Evolutionary conservation across 1,140 invertebrate genomes (phyloP).

Genomic region (Lethocerus indicus): DNA sequence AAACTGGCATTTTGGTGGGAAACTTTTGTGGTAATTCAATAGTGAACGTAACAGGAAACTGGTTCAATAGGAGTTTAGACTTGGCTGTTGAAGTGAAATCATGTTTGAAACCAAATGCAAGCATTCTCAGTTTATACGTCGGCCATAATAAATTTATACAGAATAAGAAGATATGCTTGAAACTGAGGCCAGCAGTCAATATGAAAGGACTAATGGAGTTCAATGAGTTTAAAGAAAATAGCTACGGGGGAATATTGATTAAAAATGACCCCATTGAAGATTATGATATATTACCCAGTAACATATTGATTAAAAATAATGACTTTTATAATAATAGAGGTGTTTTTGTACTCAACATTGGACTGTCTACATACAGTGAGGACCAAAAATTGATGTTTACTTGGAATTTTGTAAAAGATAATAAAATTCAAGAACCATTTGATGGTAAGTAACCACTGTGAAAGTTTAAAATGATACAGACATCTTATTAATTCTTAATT

Average conservation of each 20-base stretch:
- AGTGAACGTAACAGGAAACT: slow-evolving; percentile 73
- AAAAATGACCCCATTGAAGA: slow-evolving; percentile 65
- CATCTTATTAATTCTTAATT: background rate
- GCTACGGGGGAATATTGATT: slow-evolving; percentile 69
- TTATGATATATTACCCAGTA: slow-evolving; percentile 43
- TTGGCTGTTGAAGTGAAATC: slow-evolving; percentile 60
- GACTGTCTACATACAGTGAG: slow-evolving; percentile 69
- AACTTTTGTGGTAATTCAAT: slow-evolving; percentile 47
- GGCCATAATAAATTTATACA: slow-evolving; percentile 69
- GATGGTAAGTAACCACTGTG: slow-evolving; percentile 25
- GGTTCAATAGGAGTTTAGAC: slow-evolving; percentile 55
- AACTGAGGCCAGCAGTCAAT: slow-evolving; percentile 72
- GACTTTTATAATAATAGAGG: slow-evolving; percentile 77
- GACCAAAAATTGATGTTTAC: slow-evolving; percentile 69
- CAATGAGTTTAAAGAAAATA: slow-evolving; percentile 71
- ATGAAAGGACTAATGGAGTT: slow-evolving; percentile 61
- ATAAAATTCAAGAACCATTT: slow-evolving; percentile 77
- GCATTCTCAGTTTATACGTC: slow-evolving; percentile 45
- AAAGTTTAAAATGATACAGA: background rate
- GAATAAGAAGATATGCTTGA: slow-evolving; percentile 57
- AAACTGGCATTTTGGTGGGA: slow-evolving; percentile 64
- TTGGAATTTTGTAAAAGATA: slow-evolving; percentile 73
- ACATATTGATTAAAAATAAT: slow-evolving; percentile 70
- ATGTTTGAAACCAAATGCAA: slow-evolving; percentile 40
- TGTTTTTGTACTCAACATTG: slow-evolving; percentile 69